Conservation (phyloP, 2,888 invertebrate genomes). For the Eristalis arbustorum region DNA sequence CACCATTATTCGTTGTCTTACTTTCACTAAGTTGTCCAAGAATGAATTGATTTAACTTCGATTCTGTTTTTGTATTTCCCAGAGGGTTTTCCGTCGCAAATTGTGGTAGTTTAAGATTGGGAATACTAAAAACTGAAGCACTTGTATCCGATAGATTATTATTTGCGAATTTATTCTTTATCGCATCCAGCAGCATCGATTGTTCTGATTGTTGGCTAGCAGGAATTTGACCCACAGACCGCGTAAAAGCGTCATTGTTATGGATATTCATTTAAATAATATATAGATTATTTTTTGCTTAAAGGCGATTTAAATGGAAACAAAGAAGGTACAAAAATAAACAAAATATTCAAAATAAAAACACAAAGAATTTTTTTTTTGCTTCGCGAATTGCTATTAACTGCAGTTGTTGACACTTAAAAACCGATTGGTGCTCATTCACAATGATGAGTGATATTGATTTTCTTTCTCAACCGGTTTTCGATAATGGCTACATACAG, state of each 20-base stretch:
- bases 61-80: constrained; percentile 2
- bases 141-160: constrained; percentile 57
- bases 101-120: constrained; percentile 57
- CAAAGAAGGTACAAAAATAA: constrained; percentile 37
- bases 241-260: background rate
- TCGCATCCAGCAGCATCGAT: constrained; percentile 71
- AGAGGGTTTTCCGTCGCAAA: background rate
- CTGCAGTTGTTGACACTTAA: background rate
- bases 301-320: constrained; percentile 19
- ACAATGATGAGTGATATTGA: background rate
- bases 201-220: constrained; percentile 39
- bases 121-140: constrained; percentile 72
- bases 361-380: constrained; percentile 7
- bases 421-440: background rate
- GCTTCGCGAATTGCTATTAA: background rate
- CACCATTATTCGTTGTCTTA: constrained; percentile 20
- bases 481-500: constrained; percentile 1
- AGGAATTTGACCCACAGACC: constrained; percentile 17
- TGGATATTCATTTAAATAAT: constrained; percentile 47
- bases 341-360: constrained; percentile 49
- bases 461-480: background rate
- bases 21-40: constrained; percentile 69
- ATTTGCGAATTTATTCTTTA: constrained; percentile 71
- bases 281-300: background rate
- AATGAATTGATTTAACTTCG: constrained; percentile 72